Base-by-base conservation (phyloP, 2,113 vertebrate genomes). In the Cisticola juncidis region DNA sequence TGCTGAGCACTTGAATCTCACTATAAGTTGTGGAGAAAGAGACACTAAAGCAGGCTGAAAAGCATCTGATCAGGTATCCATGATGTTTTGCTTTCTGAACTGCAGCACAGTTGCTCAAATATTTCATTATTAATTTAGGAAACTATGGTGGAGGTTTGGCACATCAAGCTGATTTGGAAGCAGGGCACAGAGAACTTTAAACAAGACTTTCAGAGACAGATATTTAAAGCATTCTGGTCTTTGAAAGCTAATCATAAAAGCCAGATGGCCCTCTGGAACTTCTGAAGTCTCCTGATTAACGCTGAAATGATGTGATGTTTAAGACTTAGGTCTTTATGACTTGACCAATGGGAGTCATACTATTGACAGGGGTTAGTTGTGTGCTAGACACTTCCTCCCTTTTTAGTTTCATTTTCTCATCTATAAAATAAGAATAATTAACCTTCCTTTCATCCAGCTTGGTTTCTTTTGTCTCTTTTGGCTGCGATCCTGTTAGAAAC, bases 391-490 rank as follows among this genome's bases (percentile, higher is more conserved):
- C 31, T 74, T 92, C 74, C 31, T 71, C 20, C 21, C 15, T 65
- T 90, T 66, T 1, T 2, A 91, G 57, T 12, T 84, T 79, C 20
- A 42, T 92, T 89, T 95, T 80, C 78, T 95, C 53, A 29, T 76
- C 69, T 72, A 45, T 79, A 82, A 82, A 95, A 54, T 50, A 81
- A 84, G 93, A 87, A 87, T 82, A 82, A 94, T 94, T 95, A 90
- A 83, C 48, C 36, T 86, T 26, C 40, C 58, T 88, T 96, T 95
- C 78, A 66, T 61, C 29, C 54, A 70, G 20, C 42, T 93, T 80
- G 51, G 29, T 12, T n/a, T 85, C 81, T 89, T 95, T 95, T 95
- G 84, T 95, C 91, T 91, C 29, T 44, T 95, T 91, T 90, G 81
- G 50, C 84, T 91, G 35, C 53, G 47, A 82, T 93, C 45, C 87